Evolutionary conservation across 2,797 vertebrate species (phyloP).

Genomic region (Novumbra hubbsi): DNA sequence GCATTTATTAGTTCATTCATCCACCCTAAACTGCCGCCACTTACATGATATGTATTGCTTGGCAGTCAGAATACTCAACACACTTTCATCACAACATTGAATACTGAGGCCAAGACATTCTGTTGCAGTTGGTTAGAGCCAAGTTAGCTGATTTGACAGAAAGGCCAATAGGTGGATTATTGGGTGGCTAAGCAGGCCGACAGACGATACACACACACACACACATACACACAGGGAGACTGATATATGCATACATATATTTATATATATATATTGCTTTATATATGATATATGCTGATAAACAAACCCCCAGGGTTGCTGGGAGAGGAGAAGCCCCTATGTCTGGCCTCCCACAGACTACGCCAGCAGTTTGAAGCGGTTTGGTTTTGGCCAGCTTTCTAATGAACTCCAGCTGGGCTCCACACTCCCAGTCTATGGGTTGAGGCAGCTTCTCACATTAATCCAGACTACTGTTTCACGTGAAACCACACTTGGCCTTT

Average conservation of each 20-base stretch:
- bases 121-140: constrained; percentile 5
- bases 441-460: constrained; percentile 2
- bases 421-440: background rate
- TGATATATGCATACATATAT: background rate
- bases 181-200: background rate
- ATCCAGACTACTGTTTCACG: constrained; percentile 3
- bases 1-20: background rate
- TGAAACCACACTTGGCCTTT: background rate
- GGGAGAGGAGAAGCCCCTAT: background rate
- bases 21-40: background rate
- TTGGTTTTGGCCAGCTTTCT: constrained; percentile 6
- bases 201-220: no score
- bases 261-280: no score
- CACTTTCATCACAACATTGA: background rate
- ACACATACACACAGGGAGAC: no score
- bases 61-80: background rate
- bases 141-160: background rate
- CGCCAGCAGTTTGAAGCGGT: background rate
- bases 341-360: background rate
- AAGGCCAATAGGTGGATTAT: background rate
- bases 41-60: background rate
- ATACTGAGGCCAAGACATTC: constrained; percentile 5
- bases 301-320: background rate
- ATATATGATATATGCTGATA: background rate
- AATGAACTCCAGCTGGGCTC: constrained; percentile 8